Evolutionary conservation across 2,113 vertebrate species (phyloP).

Genomic region (Nicator chloris): DNA sequence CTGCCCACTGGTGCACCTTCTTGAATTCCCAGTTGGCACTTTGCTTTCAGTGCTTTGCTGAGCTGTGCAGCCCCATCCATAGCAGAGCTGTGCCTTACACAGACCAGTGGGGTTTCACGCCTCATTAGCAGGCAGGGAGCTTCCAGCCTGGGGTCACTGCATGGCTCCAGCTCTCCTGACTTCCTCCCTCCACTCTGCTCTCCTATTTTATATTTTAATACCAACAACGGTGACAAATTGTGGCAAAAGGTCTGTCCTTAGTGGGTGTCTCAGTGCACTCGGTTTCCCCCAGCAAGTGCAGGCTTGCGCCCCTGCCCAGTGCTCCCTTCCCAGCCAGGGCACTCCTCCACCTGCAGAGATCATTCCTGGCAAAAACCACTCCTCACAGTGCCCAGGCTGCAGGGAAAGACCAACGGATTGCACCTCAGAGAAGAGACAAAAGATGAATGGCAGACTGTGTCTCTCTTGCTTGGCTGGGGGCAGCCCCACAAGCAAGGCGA

Average conservation of each 20-base stretch:
- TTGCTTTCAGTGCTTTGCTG: not conserved
- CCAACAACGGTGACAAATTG: not conserved
- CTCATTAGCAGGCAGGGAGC: conserved; percentile 46
- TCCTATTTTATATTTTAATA: not conserved
- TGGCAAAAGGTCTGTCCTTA: not conserved
- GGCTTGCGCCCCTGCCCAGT: not conserved
- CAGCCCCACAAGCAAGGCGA: not conserved
- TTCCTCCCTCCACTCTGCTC: not conserved
- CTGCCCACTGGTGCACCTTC: not conserved
- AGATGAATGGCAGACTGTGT: not conserved
- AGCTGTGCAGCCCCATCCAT: conserved; percentile 29
- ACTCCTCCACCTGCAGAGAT: not conserved
- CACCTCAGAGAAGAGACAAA: not conserved
- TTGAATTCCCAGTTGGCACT: not conserved
- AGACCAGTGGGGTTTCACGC: conserved; percentile 18
- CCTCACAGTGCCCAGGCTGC: not conserved
- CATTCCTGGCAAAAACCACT: not conserved
- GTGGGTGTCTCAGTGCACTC: not conserved
- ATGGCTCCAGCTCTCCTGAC: not conserved
- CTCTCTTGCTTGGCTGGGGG: not conserved
- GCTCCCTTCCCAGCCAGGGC: not conserved
- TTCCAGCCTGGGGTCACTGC: not conserved
- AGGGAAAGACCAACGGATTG: not conserved
- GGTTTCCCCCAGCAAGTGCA: not conserved
- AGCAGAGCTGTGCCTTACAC: not conserved